These are phyloP conservation scores for Erpetoichthys calabaricus DNA, from an alignment of 2,797 vertebrate genomes.

Conservation along the genomic window DNA sequence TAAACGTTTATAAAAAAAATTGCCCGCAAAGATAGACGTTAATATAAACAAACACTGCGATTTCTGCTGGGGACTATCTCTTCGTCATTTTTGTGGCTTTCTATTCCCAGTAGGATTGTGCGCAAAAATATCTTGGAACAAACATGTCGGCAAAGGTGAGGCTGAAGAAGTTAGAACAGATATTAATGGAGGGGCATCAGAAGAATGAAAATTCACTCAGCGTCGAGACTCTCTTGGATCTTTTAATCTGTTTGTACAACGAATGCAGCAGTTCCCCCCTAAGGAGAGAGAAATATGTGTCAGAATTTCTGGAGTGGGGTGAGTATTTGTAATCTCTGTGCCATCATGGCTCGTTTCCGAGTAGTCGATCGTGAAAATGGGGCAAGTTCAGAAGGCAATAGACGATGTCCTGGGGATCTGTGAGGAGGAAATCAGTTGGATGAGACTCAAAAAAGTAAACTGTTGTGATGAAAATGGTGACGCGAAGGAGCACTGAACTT, in stretches of 20 bases:
- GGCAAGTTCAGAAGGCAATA: too few relatives aligned
- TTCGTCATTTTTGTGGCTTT: neutral
- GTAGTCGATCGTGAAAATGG: neutral
- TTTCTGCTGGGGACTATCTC: conserved; percentile 3
- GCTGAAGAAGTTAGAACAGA: conserved; percentile 83
- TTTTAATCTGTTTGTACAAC: conserved; percentile 71
- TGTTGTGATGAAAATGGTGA: too few relatives aligned
- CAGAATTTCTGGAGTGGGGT: conserved; percentile 94
- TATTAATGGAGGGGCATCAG: conserved; percentile 70
- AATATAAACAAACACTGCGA: neutral
- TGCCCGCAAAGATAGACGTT: too few relatives aligned
- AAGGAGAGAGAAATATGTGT: conserved; percentile 79
- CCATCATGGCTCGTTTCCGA: too few relatives aligned
- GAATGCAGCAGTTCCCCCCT: conserved; percentile 72
- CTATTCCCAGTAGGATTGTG: neutral
- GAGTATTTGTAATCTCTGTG: conserved; percentile 26
- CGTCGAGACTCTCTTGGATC: conserved; percentile 84
- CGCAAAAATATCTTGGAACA: conserved; percentile 13
- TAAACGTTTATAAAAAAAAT: too few relatives aligned
- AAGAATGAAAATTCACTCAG: conserved; percentile 60
- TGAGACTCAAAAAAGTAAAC: too few relatives aligned
- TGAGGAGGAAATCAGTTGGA: too few relatives aligned
- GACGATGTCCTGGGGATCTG: too few relatives aligned
- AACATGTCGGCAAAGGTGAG: conserved; percentile 85
- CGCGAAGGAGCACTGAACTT: too few relatives aligned